Base-by-base conservation (phyloP, 2,888 invertebrate species). In the Latheticus oryzae region DNA sequence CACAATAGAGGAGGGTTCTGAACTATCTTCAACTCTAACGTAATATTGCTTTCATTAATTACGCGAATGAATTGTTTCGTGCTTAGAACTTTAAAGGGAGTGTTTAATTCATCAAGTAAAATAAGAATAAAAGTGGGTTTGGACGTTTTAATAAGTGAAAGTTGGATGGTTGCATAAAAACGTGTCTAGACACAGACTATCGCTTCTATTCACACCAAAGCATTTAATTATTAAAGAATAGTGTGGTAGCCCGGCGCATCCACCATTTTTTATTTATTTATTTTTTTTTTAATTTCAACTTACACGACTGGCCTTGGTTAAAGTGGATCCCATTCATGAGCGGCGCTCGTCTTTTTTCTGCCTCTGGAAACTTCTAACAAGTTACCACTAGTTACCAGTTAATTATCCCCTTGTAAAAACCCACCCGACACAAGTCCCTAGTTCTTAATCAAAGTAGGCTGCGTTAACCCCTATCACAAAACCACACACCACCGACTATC, bases 261-360 rank as follows among this genome's bases (percentile, higher is more conserved):
- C 56, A 42, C 56, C 56, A 56, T 38, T 28, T 35, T 53, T 17
- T 5, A 35, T n/a, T n/a, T n/a, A 32, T 13, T 30, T 1, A 19
- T 1, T 23, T 42, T 19, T 38, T 40, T 11, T 12, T 30, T 32
- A 48, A 40, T 17, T 33, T 12, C 9, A 60, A 78, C 79, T 80
- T 76, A 81, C 79, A 69, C 79, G 76, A 71, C 79, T 78, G 65
- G 76, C 66, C 70, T 79, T 80, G 65, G 80, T 80, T 69, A 80
- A 75, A 74, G 79, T 79, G 75, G 80, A 78, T 76, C 80, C 80
- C 81, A 80, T 81, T 79, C 80, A 79, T 78, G 72, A 73, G 74
- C 63, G 45, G 38, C 33, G 42, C 26, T 9, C 35, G 21, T 23
- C 24, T 13, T 24, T n/a, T 26, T 26, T 26, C 7, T 45, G 19